These are phyloP conservation scores for Ophiodon elongatus DNA, from an alignment of 2,113 vertebrate genomes.

Conservation along the genomic window DNA sequence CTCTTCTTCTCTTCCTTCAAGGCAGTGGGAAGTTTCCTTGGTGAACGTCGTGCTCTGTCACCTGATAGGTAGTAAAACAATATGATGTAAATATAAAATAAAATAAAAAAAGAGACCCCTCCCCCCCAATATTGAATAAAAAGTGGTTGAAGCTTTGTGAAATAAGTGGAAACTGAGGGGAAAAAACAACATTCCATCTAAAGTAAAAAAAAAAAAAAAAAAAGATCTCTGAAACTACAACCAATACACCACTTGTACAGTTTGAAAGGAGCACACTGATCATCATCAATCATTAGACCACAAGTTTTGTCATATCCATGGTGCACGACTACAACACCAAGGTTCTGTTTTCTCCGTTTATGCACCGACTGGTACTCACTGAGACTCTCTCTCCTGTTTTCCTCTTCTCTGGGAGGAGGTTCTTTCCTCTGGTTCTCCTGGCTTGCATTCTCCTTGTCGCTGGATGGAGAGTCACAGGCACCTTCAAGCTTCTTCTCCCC, in stretches of 20 bases:
- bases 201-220: neutral
- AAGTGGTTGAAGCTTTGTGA: neutral
- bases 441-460: constrained; percentile 96
- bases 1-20: constrained; percentile 95
- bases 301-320: neutral
- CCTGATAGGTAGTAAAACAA: constrained; percentile 74
- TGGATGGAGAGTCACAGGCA: constrained; percentile 96
- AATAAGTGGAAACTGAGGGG: neutral
- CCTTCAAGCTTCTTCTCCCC: constrained; percentile 93
- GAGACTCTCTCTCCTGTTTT: constrained; percentile 90
- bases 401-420: constrained; percentile 86
- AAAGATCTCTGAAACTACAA: neutral
- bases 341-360: neutral
- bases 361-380: constrained; percentile 83
- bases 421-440: constrained; percentile 94
- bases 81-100: neutral
- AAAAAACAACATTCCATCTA: neutral
- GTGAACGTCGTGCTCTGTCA: constrained; percentile 94
- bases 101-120: too few relatives aligned
- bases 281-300: neutral
- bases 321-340: neutral
- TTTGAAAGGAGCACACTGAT: neutral
- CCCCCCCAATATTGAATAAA: neutral
- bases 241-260: neutral
- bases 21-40: constrained; percentile 93